These are phyloP conservation scores for Centropus unirufus DNA, from an alignment of 2,113 vertebrate genomes.

Conservation along the genomic window DNA sequence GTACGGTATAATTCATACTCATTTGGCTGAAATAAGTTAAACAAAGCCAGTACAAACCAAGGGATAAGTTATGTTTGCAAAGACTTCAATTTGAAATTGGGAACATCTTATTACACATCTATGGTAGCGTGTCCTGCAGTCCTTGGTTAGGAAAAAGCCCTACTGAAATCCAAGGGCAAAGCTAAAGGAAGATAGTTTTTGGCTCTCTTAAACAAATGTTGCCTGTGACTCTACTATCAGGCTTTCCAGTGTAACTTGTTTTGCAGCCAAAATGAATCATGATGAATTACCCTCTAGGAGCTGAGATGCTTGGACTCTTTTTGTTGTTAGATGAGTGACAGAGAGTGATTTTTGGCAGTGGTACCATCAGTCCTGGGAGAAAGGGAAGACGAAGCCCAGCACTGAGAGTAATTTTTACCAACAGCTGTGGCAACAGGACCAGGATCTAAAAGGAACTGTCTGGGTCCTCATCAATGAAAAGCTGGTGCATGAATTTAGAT, in stretches of 20 bases:
- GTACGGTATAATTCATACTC: background rate
- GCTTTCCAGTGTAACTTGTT: background rate
- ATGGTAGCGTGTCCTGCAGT: background rate
- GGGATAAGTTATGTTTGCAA: background rate
- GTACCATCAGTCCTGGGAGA: background rate
- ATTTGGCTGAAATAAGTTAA: background rate
- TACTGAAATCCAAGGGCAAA: background rate
- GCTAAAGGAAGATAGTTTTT: background rate
- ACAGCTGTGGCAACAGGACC: background rate
- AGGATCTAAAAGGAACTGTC: background rate
- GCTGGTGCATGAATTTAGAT: background rate
- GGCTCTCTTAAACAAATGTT: background rate
- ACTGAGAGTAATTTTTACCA: background rate
- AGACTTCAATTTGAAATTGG: background rate
- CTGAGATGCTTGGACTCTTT: background rate
- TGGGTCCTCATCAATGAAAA: background rate
- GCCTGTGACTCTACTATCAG: background rate
- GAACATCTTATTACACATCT: background rate
- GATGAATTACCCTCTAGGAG: background rate
- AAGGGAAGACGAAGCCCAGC: background rate
- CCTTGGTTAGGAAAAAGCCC: background rate
- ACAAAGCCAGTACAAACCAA: background rate
- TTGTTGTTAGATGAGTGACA: background rate
- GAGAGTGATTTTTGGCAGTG: background rate
- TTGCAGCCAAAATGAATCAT: background rate